Conservation (phyloP, 2,888 invertebrate species). For the Dasypolia templi region DNA sequence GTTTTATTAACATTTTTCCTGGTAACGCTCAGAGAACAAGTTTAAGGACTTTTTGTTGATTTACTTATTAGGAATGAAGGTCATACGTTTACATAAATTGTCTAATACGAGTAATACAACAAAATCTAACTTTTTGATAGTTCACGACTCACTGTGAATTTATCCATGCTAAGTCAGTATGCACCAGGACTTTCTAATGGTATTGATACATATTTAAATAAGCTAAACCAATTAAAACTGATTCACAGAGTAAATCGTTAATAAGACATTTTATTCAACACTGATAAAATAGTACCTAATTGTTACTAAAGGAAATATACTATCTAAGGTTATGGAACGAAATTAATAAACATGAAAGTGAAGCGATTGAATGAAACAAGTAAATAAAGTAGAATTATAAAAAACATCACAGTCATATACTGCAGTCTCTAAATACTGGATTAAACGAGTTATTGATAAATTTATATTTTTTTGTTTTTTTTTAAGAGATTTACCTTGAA, state of each 20-base stretch:
- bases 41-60: background rate
- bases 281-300: too few relatives aligned
- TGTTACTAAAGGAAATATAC: too few relatives aligned
- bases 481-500: slow-evolving; percentile 82
- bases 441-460: too few relatives aligned
- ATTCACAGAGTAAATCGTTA: too few relatives aligned
- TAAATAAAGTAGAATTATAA: background rate
- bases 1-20: slow-evolving; percentile 28
- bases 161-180: background rate
- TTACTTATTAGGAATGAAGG: background rate
- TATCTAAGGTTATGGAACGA: too few relatives aligned
- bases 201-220: background rate
- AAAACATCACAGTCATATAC: background rate
- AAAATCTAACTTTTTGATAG: background rate
- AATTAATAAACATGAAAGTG: too few relatives aligned
- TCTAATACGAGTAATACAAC: too few relatives aligned
- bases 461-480: background rate
- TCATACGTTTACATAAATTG: background rate
- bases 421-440: background rate
- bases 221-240: background rate
- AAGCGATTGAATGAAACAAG: background rate
- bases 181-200: background rate
- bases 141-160: too few relatives aligned
- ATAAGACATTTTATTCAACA: too few relatives aligned
- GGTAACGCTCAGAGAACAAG: background rate